Base-by-base conservation (phyloP, 2,113 vertebrate genomes). In the Tachycineta bicolor region DNA sequence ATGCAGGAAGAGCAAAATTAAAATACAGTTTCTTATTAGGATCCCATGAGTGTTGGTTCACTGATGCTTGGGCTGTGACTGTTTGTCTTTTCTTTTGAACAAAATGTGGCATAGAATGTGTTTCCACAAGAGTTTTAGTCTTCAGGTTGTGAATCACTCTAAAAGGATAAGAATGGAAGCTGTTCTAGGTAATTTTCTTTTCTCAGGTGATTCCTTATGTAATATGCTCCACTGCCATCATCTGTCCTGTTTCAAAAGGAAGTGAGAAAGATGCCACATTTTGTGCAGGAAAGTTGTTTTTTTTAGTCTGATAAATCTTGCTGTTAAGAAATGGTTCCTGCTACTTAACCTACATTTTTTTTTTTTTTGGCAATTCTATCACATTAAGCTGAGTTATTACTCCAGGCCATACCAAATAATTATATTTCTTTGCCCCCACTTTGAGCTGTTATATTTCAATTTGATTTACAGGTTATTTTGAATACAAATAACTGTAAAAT, bases 401-500 rank as follows among this genome's bases (percentile, higher is more conserved):
- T 89, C 50, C 44, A 92, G 83, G 74, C 58, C 49, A 20, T 68
- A 43, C 31, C 74, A 91, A 94, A 89, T 69, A 87, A 94, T 95
- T 89, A 28, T 73, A 80, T 96, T 94, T 91, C 65, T 90, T 52
- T 96, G 83, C 59, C 47, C 34, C 24, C 6, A 59, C 46, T 89
- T 89, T 77, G 67, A 58, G n/a, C 71, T 80, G 43, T 94, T 96
- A 29, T 46, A 67, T 64, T 93, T 96, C 65, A 82, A 94, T 94
- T 90, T 90, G 87, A 94, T 96, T 86, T 92, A 90, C 80, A 87
- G 73, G 64, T 94, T 84, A 76, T 92, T 94, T 90, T 90, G 82
- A 87, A 90, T 96, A 88, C 52, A 94, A 94, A 92, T 94, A 95
- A 89, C 93, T 89, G 55, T 84, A 92, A 92, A 89, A 92, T 90